phyloP scores from a whole-genome alignment of 1,140 invertebrate genomes.

The Glossosoma conforme region DNA sequence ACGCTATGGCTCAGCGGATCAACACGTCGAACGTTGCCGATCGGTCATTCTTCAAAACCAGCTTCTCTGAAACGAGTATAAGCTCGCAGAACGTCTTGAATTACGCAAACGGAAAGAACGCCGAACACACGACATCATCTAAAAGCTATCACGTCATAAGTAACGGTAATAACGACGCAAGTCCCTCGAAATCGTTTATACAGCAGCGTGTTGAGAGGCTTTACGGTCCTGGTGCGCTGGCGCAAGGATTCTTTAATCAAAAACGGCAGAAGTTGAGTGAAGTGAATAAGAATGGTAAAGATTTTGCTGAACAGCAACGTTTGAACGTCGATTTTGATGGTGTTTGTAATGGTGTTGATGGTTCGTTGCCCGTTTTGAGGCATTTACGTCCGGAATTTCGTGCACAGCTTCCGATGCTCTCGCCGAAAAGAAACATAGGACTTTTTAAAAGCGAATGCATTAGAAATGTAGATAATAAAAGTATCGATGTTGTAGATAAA shows the following conservation, averaged over 20 bases:
- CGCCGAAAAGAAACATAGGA: conserved; percentile 51
- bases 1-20: conserved; percentile 24
- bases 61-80: conserved; percentile 48
- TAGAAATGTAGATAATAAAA: too few species aligned
- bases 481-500: conserved; percentile 26
- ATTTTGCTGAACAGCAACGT: conserved; percentile 11
- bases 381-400: conserved; percentile 79
- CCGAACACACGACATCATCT: conserved; percentile 14
- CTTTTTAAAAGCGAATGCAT: conserved; percentile 39
- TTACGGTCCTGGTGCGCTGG: conserved; percentile 78
- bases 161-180: conserved; percentile 34
- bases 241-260: conserved; percentile 74
- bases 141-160: conserved; percentile 24
- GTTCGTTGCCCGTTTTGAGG: conserved; percentile 66
- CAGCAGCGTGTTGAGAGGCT: conserved; percentile 81
- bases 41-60: conserved; percentile 40
- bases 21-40: conserved; percentile 4
- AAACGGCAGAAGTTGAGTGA: conserved; percentile 53
- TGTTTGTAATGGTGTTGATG: conserved; percentile 35
- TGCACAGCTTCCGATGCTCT: conserved; percentile 70
- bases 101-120: conserved; percentile 39
- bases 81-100: conserved; percentile 38
- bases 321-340: too few species aligned
- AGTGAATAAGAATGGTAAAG: too few species aligned
- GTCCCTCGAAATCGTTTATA: conserved; percentile 74